Evolutionary conservation across 2,113 vertebrate species (phyloP).

Genomic region (Charina bottae): DNA sequence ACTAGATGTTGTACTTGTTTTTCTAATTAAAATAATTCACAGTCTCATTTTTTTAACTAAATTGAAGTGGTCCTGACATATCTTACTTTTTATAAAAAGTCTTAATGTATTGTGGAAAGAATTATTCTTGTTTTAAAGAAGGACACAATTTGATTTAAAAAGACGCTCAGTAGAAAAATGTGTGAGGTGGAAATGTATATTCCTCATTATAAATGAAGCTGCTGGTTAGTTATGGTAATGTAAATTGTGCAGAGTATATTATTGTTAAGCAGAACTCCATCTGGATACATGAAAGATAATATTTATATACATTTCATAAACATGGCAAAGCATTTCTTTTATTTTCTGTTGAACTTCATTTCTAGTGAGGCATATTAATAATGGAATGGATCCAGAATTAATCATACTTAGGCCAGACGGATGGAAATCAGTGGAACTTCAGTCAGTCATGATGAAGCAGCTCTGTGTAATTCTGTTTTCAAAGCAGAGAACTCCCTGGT

Average conservation of each 20-base stretch:
- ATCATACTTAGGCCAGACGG: not conserved
- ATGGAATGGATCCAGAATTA: not conserved
- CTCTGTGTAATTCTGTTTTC: not conserved
- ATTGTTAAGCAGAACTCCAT: not conserved
- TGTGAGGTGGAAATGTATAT: not conserved
- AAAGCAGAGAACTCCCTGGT: not conserved
- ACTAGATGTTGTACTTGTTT: not conserved
- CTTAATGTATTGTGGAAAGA: not conserved
- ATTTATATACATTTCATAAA: not conserved
- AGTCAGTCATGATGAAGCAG: not conserved
- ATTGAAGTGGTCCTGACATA: not conserved
- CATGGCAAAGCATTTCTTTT: not conserved
- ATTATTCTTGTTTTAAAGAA: not conserved
- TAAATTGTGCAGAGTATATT: not conserved
- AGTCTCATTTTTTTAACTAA: slow-evolving; percentile 9
- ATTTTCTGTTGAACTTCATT: not conserved
- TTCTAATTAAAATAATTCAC: not conserved
- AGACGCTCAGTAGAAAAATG: not conserved
- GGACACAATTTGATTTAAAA: slow-evolving; percentile 3
- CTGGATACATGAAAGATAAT: not conserved
- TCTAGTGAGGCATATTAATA: not conserved
- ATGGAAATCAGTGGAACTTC: not conserved
- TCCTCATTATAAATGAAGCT: not conserved
- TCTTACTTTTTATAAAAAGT: not conserved
- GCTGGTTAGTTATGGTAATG: not conserved